Percentiles rank a stretch among this genome's conserved stretches.
Conservation (phyloP, 2,888 invertebrate genomes). For the Ectemnius cavifrons region DNA sequence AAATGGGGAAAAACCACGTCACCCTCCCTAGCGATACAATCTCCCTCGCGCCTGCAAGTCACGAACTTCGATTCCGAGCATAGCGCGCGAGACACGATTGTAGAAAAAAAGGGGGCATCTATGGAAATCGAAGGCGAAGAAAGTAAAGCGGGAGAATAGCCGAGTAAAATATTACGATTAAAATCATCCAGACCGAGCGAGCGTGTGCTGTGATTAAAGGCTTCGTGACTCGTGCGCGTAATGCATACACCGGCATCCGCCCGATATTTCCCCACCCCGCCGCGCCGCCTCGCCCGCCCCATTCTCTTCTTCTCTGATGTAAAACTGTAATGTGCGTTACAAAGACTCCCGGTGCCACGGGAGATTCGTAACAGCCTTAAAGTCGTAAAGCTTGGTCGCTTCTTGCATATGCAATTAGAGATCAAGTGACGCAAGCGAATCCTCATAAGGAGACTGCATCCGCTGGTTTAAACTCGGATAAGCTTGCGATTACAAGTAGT, state of each 20-base stretch:
- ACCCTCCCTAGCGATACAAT: neutral
- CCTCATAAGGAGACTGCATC: conserved; percentile 17
- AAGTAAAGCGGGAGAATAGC: neutral
- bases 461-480: neutral
- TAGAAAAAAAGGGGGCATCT: neutral
- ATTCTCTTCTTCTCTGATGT: neutral
- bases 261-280: neutral
- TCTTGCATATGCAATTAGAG: conserved; percentile 37
- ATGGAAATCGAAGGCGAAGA: neutral
- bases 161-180: conserved; percentile 3
- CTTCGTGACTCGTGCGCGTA: conserved; percentile 3
- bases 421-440: conserved; percentile 34
- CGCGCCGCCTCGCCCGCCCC: too few species aligned
- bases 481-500: too few species aligned
- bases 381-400: conserved; percentile 57
- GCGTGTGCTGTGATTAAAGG: neutral
- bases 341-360: neutral
- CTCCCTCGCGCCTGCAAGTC: neutral
- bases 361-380: conserved; percentile 35
- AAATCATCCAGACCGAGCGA: neutral
- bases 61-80: neutral
- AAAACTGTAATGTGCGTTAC: conserved; percentile 3
- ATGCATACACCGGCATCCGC: neutral
- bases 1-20: neutral
- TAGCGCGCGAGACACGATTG: neutral